These are phyloP conservation scores for Lepidothrix coronata DNA, from an alignment of 2,113 vertebrate species.

Conservation along the genomic window DNA sequence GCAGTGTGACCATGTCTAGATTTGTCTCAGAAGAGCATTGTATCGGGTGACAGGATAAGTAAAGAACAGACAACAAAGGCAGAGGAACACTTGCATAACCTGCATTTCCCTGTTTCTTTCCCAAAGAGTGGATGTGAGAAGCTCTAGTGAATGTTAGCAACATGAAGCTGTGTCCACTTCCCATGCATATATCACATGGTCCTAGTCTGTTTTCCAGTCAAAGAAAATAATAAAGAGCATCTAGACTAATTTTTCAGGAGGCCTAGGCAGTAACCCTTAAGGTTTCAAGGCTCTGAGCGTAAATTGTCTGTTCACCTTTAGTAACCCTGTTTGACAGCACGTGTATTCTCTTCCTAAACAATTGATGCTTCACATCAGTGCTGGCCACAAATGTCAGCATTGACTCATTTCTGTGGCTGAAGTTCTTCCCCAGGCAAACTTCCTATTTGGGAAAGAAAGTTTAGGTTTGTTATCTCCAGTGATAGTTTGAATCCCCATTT, in stretches of 20 bases:
- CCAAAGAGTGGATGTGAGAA: not conserved
- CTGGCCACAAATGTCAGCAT: not conserved
- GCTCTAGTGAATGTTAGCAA: not conserved
- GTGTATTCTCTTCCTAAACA: not conserved
- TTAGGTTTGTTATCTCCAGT: not conserved
- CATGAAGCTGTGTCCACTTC: not conserved
- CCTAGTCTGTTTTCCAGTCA: not conserved
- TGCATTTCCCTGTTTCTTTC: not conserved
- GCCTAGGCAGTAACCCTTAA: not conserved
- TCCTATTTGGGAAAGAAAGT: not conserved
- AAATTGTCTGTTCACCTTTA: not conserved
- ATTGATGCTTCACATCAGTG: not conserved
- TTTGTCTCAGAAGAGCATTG: not conserved
- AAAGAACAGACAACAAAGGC: not conserved
- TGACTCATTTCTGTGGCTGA: not conserved
- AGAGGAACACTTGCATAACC: not conserved
- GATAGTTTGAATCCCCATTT: not conserved
- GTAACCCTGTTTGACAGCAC: not conserved
- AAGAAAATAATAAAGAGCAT: not conserved
- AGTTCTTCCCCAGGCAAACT: not conserved
- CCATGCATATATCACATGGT: rapidly evolving
- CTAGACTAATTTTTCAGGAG: not conserved
- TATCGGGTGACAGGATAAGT: not conserved
- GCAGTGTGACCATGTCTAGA: not conserved
- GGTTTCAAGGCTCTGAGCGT: not conserved